phyloP scores from a whole-genome alignment of 1,140 invertebrate genomes.

The Oryzaephilus surinamensis region DNA sequence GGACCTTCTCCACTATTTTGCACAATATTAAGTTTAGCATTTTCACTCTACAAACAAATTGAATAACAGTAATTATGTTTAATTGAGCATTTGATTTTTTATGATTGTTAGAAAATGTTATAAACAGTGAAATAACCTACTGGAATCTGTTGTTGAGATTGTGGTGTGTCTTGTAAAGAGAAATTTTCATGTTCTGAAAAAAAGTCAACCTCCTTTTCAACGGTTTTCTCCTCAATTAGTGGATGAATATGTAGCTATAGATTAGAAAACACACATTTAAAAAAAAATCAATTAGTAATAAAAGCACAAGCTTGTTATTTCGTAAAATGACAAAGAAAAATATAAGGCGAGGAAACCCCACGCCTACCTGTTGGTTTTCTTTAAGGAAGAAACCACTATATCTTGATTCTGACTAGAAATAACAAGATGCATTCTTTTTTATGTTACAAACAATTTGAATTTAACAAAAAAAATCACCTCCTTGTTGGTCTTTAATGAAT shows the following conservation, averaged over 20 bases:
- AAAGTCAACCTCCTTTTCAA: constrained; percentile 67
- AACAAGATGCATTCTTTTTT: constrained; percentile 4
- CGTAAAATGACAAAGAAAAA: too few species aligned
- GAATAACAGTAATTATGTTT: background rate
- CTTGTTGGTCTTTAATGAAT: constrained; percentile 82
- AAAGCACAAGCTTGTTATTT: too few species aligned
- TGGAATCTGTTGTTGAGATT: constrained; percentile 1
- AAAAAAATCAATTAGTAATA: background rate
- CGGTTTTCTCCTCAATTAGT: constrained; percentile 37
- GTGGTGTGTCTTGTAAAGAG: constrained; percentile 1
- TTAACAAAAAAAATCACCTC: constrained; percentile 52
- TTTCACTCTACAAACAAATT: constrained; percentile 6
- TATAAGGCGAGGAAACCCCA: too few species aligned
- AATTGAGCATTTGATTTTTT: background rate
- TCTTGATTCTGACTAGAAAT: constrained; percentile 4
- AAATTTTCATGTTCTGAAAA: constrained; percentile 61
- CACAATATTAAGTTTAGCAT: too few species aligned
- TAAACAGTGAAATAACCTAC: background rate
- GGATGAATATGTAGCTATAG: constrained; percentile 52
- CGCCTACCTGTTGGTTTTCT: constrained; percentile 10
- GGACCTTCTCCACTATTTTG: constrained; percentile 24
- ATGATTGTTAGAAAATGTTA: background rate
- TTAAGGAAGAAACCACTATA: constrained; percentile 8
- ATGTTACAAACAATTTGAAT: constrained; percentile 5
- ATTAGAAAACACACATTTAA: too few species aligned